Percentiles rank a stretch among this genome's conserved stretches.
These are phyloP conservation scores for Papilio dardanus DNA, from an alignment of 1,140 invertebrate species.

Conservation along the genomic window DNA sequence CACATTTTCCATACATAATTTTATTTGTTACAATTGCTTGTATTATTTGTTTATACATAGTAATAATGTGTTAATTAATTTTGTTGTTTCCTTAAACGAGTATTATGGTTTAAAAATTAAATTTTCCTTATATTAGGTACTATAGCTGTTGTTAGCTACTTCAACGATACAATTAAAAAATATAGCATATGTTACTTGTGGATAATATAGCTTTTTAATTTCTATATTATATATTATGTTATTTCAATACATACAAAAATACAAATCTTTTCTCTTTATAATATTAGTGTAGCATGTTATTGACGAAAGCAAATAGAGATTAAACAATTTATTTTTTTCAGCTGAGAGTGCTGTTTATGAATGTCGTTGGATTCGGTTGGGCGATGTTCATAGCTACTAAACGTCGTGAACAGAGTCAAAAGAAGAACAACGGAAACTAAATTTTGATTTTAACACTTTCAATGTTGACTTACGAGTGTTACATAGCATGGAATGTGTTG, in stretches of 20 bases:
- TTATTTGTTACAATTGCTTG: too few relatives aligned
- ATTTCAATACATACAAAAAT: too few relatives aligned
- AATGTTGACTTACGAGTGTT: background rate
- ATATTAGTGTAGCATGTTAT: too few relatives aligned
- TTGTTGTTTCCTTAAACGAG: slow-evolving; percentile 2
- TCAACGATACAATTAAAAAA: too few relatives aligned
- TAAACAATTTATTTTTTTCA: slow-evolving; percentile 64
- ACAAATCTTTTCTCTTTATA: too few relatives aligned
- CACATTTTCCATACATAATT: too few relatives aligned
- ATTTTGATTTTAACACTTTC: background rate
- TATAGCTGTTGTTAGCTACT: too few relatives aligned
- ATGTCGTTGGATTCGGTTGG: slow-evolving; percentile 88
- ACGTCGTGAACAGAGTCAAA: slow-evolving; percentile 65
- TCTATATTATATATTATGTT: too few relatives aligned
- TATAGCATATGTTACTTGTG: too few relatives aligned
- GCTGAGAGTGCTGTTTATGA: slow-evolving; percentile 86
- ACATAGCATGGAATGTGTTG: background rate
- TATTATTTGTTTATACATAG: slow-evolving; percentile 38
- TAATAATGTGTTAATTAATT: background rate
- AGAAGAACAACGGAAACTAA: slow-evolving; percentile 46
- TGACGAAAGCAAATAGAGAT: too few relatives aligned
- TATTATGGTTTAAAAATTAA: background rate
- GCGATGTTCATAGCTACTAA: slow-evolving; percentile 85
- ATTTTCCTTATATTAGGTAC: slow-evolving; percentile 35
- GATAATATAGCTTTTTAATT: too few relatives aligned